phyloP scores from a whole-genome alignment of 2,888 invertebrate genomes.

The Nysson spinosus region DNA sequence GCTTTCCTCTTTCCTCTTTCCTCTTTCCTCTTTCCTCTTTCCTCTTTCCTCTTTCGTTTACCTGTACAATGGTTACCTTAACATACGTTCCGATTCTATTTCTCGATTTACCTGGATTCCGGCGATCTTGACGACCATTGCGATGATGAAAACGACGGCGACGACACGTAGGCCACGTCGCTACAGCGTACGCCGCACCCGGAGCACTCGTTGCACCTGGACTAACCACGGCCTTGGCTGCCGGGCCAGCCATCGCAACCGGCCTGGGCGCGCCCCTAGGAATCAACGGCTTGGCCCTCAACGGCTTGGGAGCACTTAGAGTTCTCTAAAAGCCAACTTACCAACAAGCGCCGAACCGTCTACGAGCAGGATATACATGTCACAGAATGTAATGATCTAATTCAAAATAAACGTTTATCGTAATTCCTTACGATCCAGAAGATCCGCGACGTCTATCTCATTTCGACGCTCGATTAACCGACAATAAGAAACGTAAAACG shows the following conservation, averaged over 20 bases:
- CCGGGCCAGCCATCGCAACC: constrained; percentile 24
- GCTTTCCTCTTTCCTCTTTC: not conserved
- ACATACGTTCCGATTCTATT: not conserved
- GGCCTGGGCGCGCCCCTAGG: constrained; percentile 25
- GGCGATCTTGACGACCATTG: too few species aligned
- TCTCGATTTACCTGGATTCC: too few species aligned
- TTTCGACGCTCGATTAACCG: too few species aligned
- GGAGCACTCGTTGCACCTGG: constrained; percentile 29
- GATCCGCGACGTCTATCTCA: too few species aligned
- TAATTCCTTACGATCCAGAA: constrained; percentile 24
- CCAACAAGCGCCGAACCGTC: constrained; percentile 2
- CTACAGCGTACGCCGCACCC: too few species aligned
- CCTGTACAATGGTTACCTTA: not conserved
- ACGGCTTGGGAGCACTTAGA: constrained; percentile 40
- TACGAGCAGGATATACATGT: constrained; percentile 22
- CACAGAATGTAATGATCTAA: constrained; percentile 46
- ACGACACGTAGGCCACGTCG: too few species aligned
- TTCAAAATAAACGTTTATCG: constrained; percentile 36
- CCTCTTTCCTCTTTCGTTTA: not conserved
- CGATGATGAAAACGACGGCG: too few species aligned
- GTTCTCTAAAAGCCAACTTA: constrained; percentile 30
- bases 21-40: not conserved
- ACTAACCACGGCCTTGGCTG: constrained; percentile 28
- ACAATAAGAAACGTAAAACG: too few species aligned
- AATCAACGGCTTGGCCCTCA: constrained; percentile 42